Evolutionary conservation across 2,797 vertebrate genomes (phyloP).

Genomic region (Intellagama lesueurii): DNA sequence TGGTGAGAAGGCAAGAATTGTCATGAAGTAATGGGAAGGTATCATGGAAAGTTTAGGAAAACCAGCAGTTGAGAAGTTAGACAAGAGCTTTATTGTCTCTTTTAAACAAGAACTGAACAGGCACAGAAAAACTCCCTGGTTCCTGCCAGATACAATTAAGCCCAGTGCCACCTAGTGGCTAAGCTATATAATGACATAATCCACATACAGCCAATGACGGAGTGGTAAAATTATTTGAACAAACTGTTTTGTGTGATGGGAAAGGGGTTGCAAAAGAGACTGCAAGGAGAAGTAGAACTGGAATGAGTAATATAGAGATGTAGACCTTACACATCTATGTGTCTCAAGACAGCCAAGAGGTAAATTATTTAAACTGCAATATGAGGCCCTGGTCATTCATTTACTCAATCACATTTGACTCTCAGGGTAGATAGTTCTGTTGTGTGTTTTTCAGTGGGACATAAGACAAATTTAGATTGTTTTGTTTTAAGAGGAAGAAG

Average conservation of each 20-base stretch:
- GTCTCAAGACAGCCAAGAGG: not conserved
- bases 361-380: not conserved
- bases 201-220: not conserved
- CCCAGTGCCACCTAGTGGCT: not conserved
- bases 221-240: not conserved
- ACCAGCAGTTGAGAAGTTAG: not conserved
- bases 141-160: not conserved
- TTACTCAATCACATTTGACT: not conserved
- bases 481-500: not conserved
- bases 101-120: not conserved
- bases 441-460: not conserved
- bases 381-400: no score
- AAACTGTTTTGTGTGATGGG: not conserved
- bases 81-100: not conserved
- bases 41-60: no score
- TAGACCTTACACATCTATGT: not conserved
- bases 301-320: not conserved
- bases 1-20: not conserved
- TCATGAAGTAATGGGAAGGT: no score
- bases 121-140: not conserved
- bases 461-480: not conserved
- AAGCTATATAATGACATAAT: not conserved
- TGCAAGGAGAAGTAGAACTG: not conserved
- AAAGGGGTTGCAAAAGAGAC: no score
- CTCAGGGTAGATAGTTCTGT: not conserved